These are phyloP conservation scores for Narcine bancroftii DNA, from an alignment of 2,113 vertebrate genomes.

Conservation along the genomic window DNA sequence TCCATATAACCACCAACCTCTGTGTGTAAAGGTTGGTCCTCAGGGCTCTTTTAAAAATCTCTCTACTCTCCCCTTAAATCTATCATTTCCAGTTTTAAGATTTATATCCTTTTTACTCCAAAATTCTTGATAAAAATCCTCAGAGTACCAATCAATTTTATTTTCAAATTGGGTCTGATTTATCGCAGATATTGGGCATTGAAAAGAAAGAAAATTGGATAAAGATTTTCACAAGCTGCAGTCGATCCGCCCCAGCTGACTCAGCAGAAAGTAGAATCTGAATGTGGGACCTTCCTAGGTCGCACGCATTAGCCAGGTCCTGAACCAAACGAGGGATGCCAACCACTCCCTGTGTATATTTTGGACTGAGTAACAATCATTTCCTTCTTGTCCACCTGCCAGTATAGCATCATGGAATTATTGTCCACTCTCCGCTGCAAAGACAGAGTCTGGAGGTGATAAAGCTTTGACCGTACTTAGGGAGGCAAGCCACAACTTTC, in stretches of 20 bases:
- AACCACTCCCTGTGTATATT: constrained; percentile 4
- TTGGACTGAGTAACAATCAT: neutral
- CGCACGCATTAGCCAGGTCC: neutral
- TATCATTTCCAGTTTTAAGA: too few relatives aligned
- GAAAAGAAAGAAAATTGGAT: neutral
- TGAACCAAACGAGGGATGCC: neutral
- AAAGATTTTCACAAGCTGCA: neutral
- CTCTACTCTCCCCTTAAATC: too few relatives aligned
- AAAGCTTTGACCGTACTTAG: neutral
- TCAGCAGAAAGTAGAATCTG: neutral
- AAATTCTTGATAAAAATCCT: neutral
- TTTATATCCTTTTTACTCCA: too few relatives aligned
- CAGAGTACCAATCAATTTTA: neutral
- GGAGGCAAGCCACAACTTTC: neutral
- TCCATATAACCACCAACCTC: too few relatives aligned
- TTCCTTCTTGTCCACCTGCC: constrained; percentile 29
- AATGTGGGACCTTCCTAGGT: neutral
- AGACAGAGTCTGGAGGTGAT: neutral
- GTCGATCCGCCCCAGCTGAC: neutral
- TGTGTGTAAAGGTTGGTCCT: too few relatives aligned
- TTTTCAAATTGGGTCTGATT: neutral
- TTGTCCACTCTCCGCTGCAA: neutral
- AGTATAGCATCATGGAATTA: neutral
- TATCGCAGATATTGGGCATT: neutral
- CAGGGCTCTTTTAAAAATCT: too few relatives aligned